Conservation (phyloP, 64 coral and sea anemone species). For the Actinia equina region DNA sequence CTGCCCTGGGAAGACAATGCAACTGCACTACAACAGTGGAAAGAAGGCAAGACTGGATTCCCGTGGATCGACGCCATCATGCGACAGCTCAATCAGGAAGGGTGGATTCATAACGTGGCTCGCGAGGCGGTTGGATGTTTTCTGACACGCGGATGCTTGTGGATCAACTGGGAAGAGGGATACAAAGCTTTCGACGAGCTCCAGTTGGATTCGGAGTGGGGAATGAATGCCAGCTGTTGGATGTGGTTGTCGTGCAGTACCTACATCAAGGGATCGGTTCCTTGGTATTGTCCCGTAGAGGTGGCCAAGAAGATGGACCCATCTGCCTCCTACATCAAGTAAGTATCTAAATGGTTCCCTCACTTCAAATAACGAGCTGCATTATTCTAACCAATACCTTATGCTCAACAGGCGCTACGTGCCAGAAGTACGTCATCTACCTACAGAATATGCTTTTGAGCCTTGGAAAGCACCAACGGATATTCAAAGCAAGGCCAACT, state of each 20-base stretch:
- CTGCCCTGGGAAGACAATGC: constrained; percentile 52
- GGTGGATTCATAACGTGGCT: constrained; percentile 83
- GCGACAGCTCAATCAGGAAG: constrained; percentile 73
- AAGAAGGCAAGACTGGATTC: constrained; percentile 80
- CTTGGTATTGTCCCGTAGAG: constrained; percentile 55
- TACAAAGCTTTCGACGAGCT: constrained; percentile 59
- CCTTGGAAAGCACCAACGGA: constrained; percentile 71
- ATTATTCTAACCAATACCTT: not conserved
- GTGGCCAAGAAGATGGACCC: constrained; percentile 65
- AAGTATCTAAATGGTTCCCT: not conserved
- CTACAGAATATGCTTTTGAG: constrained; percentile 64
- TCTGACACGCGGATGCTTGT: constrained; percentile 83
- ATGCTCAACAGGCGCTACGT: constrained; percentile 56
- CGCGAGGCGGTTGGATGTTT: constrained; percentile 85
- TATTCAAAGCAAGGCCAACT: constrained; percentile 46
- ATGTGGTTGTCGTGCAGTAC: constrained; percentile 57
- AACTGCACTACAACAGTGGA: constrained; percentile 37
- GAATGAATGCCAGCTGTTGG: constrained; percentile 46
- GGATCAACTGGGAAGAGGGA: constrained; percentile 97
- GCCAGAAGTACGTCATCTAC: constrained; percentile 59
- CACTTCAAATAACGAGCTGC: not conserved
- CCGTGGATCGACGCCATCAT: constrained; percentile 94
- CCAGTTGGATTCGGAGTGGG: constrained; percentile 43
- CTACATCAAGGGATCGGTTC: constrained; percentile 35
- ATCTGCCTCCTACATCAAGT: constrained; percentile 35